Percentiles rank a stretch among this genome's conserved stretches.
These are phyloP conservation scores for Acleris cristana DNA, from an alignment of 2,888 invertebrate species.

Conservation along the genomic window DNA sequence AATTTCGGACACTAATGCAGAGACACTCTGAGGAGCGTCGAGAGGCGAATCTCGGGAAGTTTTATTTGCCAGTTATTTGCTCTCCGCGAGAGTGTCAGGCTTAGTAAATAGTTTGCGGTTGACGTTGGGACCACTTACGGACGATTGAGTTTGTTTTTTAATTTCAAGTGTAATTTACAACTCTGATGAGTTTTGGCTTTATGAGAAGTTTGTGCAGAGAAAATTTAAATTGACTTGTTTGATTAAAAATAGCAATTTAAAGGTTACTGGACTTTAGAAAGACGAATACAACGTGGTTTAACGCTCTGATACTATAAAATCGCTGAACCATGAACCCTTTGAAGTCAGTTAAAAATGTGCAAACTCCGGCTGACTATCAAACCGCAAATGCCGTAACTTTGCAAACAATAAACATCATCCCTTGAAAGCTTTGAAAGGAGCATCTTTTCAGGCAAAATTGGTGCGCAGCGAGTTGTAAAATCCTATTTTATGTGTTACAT, in stretches of 20 bases:
- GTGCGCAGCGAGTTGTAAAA: slow-evolving; percentile 46
- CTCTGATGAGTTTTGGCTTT: neutral
- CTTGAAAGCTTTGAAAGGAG: slow-evolving; percentile 35
- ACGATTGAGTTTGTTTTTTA: slow-evolving; percentile 8
- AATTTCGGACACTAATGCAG: slow-evolving; percentile 67
- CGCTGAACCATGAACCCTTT: slow-evolving; percentile 27
- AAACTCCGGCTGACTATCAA: slow-evolving; percentile 30
- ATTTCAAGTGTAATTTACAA: neutral
- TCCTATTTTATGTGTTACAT: slow-evolving; percentile 54
- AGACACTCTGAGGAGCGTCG: slow-evolving; percentile 51
- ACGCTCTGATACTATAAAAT: slow-evolving; percentile 6
- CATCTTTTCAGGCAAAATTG: slow-evolving; percentile 35
- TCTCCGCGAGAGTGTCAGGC: slow-evolving; percentile 34
- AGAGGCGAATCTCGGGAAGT: slow-evolving; percentile 54
- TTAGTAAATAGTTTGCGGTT: slow-evolving; percentile 16
- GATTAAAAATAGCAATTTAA: no score
- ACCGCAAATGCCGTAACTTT: slow-evolving; percentile 29
- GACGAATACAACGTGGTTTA: neutral
- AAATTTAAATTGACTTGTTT: neutral
- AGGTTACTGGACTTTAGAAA: no score
- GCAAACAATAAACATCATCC: slow-evolving; percentile 37
- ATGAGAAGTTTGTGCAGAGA: neutral
- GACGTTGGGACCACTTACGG: neutral
- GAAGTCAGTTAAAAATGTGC: slow-evolving; percentile 33
- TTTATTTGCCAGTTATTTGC: slow-evolving; percentile 58